These are phyloP conservation scores for Poecilia gillii DNA, from an alignment of 2,797 vertebrate genomes.

Conservation along the genomic window DNA sequence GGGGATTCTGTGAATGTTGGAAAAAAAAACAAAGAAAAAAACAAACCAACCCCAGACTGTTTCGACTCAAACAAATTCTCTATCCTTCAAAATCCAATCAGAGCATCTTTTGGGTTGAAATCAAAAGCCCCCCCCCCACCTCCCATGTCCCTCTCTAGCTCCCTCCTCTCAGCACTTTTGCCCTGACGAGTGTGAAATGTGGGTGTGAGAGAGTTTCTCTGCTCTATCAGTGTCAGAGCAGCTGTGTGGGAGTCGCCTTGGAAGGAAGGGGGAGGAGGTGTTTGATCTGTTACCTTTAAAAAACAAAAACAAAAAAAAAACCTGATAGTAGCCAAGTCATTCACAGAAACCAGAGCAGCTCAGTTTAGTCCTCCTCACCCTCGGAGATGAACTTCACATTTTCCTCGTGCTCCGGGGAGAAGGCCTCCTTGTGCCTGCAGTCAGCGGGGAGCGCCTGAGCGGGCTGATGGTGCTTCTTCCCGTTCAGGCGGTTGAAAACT, in stretches of 20 bases:
- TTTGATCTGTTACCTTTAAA: not conserved
- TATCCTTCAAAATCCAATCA: not conserved
- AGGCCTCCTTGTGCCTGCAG: slow-evolving; percentile 79
- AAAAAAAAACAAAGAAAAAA: not conserved
- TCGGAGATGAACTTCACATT: slow-evolving; percentile 91
- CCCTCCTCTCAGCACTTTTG: slow-evolving; percentile 1
- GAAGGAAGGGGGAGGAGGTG: not conserved
- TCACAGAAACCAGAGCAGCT: not conserved
- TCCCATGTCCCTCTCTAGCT: no score
- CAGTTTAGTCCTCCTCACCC: slow-evolving; percentile 76
- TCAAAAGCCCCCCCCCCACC: not conserved
- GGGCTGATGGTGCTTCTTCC: slow-evolving; percentile 84
- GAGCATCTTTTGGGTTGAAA: not conserved
- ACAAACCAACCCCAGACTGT: slow-evolving; percentile 16
- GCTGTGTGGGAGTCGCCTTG: slow-evolving; percentile 63
- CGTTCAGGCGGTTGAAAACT: slow-evolving; percentile 91
- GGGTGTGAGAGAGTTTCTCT: slow-evolving; percentile 33
- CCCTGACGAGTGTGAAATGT: slow-evolving; percentile 14
- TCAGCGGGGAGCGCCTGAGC: slow-evolving; percentile 71
- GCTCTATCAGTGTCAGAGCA: slow-evolving; percentile 64
- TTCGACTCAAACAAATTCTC: not conserved
- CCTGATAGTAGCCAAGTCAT: slow-evolving; percentile 31
- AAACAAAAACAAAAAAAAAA: not conserved
- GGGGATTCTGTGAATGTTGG: slow-evolving; percentile 17
- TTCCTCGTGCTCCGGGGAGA: slow-evolving; percentile 89